Base-by-base conservation (phyloP, 1,140 invertebrate species). In the Asobara japonica region DNA sequence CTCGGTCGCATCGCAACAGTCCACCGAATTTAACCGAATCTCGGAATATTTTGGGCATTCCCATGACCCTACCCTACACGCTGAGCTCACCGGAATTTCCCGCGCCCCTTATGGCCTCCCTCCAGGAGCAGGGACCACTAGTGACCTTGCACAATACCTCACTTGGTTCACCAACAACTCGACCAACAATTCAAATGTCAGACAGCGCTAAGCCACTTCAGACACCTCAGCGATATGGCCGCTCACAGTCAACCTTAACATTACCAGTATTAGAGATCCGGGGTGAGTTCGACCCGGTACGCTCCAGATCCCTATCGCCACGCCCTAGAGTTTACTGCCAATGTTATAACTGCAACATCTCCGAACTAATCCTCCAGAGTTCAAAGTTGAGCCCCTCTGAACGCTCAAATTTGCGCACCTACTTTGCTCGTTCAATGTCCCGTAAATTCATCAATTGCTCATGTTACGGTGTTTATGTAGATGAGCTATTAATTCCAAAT, bases 31-130 rank as follows among this genome's bases (percentile, higher is more conserved):
- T 22, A 27, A 33, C 18, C 25, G 38, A 45, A 38, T 51, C 30
- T 0, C 69, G 62, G 61, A 72, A 60, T 60, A 27, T 67, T 25
- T 75, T 80, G 27, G 79, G 79, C 30, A 80, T 80, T 29, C 79
- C 83, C 0, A 66, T 79, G n/a, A 45, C 56, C 3, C 72, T 87
- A 29, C 76, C 83, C 4, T 85, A 87, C 51, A 87, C 86, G 5
- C 25, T 83, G 16, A 88, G 86, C 71, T 87, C 86, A n/a, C 86
- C 86, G n/a, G 85, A 87, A 29, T 70, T 88, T 7, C 82, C 81
- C 31, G 72, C 80, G n/a, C 80, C 81, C 11, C 13, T 77, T n/a
- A 36, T 79, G 64, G 74, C 80, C 25, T 65, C 74, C 11, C 45
- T 76, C 65, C 30, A 71, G 60, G 65, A 56, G 16, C 38, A 56